Evolutionary conservation across 92 coral and sea anemone species (phyloP).

Genomic region (Desmophyllum pertusum): DNA sequence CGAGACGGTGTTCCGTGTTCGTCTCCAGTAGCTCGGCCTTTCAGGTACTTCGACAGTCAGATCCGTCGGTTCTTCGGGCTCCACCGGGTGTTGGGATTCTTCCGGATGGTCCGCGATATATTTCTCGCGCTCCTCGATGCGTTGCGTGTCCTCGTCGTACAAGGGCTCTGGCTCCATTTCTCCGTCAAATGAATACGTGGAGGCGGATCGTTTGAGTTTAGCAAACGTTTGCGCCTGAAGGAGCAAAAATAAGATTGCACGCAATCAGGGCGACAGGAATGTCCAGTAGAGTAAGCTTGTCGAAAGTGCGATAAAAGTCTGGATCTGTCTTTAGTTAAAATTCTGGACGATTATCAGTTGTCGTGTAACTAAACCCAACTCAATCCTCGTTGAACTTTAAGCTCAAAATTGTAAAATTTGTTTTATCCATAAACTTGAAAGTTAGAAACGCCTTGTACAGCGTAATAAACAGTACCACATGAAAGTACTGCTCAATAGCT

Average conservation of each 20-base stretch:
- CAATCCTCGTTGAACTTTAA: background rate
- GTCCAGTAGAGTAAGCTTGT: too few species aligned
- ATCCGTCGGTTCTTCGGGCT: conserved; percentile 64
- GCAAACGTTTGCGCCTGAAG: conserved; percentile 66
- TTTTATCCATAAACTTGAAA: background rate
- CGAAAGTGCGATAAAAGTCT: background rate
- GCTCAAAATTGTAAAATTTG: too few species aligned
- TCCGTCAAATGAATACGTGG: conserved; percentile 93
- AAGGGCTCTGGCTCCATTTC: conserved; percentile 79
- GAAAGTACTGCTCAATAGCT: background rate
- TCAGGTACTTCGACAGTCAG: conserved; percentile 45
- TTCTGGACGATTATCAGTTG: background rate
- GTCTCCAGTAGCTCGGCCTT: conserved; percentile 48
- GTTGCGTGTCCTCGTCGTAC: conserved; percentile 81
- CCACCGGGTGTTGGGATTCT: conserved; percentile 45
- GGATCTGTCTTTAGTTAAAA: background rate
- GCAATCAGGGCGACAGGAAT: background rate
- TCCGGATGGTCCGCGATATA: conserved; percentile 61
- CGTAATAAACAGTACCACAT: background rate
- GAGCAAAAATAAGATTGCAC: background rate
- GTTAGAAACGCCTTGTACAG: background rate
- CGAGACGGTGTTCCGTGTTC: conserved; percentile 20
- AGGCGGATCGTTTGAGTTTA: conserved; percentile 84
- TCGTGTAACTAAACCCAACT: background rate
- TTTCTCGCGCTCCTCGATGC: conserved; percentile 66